Evolutionary conservation across 2,888 invertebrate species (phyloP).

Genomic region (Acronicta leporina): DNA sequence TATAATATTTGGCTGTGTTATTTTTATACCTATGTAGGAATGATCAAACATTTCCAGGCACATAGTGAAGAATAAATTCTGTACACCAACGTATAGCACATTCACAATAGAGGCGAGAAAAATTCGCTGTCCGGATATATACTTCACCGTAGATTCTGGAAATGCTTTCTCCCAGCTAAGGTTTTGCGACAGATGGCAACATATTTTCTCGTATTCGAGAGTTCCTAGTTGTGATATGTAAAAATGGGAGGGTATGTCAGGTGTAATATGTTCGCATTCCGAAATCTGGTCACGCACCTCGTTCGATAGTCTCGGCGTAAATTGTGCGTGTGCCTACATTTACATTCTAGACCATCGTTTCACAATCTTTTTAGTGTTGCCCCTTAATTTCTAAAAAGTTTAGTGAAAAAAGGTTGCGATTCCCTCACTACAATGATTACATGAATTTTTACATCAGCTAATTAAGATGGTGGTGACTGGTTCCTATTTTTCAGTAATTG

Average conservation of each 20-base stretch:
- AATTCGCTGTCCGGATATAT: slow-evolving; percentile 10
- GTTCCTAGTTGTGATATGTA: slow-evolving; percentile 34
- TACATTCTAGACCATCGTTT: slow-evolving; percentile 14
- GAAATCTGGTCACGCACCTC: slow-evolving; percentile 67
- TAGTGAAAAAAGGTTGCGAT: too few species aligned
- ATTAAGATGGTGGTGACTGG: too few species aligned
- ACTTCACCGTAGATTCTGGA: slow-evolving; percentile 13
- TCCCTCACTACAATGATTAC: too few species aligned
- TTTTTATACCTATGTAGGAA: too few species aligned
- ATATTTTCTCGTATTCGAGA: slow-evolving; percentile 30
- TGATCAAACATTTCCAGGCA: too few species aligned
- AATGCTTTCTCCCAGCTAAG: slow-evolving; percentile 9
- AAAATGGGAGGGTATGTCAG: slow-evolving; percentile 32
- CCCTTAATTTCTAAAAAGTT: too few species aligned
- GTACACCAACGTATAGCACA: slow-evolving; percentile 10
- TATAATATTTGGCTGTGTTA: too few species aligned
- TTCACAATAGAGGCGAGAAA: slow-evolving; percentile 7
- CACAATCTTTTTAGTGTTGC: too few species aligned
- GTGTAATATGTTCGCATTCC: slow-evolving; percentile 60
- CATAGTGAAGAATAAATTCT: slow-evolving; percentile 23
- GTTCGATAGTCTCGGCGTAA: slow-evolving; percentile 59
- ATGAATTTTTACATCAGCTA: too few species aligned
- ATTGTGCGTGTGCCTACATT: slow-evolving; percentile 62
- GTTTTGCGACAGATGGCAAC: slow-evolving; percentile 26
- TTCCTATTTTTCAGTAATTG: too few species aligned